These are phyloP conservation scores for Sceloporus tristichus DNA, from an alignment of 2,113 vertebrate species.

Conservation along the genomic window DNA sequence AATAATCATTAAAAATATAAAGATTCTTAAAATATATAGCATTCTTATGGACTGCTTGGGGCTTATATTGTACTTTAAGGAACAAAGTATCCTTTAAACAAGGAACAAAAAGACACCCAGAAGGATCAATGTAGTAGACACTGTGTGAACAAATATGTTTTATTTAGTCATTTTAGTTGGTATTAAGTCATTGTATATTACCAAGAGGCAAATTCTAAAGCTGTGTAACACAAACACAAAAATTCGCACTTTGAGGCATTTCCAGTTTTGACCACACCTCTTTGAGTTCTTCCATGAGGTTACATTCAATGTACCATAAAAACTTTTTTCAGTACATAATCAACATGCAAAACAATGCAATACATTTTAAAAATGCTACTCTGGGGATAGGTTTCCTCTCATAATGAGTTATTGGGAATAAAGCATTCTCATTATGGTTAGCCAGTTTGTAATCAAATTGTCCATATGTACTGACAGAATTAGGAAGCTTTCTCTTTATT, in stretches of 20 bases:
- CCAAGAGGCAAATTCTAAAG: neutral
- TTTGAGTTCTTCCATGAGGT: neutral
- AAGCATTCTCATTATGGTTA: slow-evolving; percentile 9
- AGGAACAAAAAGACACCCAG: slow-evolving; percentile 14
- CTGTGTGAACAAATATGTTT: neutral
- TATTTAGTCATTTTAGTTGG: neutral
- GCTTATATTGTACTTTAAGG: neutral
- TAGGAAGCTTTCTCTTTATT: neutral
- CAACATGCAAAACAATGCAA: neutral
- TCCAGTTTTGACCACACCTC: neutral
- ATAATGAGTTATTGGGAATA: neutral
- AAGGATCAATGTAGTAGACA: slow-evolving; percentile 4
- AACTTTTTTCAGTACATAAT: neutral
- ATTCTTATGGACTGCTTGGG: neutral
- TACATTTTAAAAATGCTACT: neutral
- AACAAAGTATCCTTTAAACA: slow-evolving; percentile 5
- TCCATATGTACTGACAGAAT: slow-evolving; percentile 11
- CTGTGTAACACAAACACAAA: neutral
- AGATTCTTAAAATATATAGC: neutral
- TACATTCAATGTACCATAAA: neutral
- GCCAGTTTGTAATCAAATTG: slow-evolving; percentile 2
- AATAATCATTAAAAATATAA: too few species aligned
- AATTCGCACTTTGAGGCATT: neutral
- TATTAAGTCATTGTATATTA: slow-evolving; percentile 14
- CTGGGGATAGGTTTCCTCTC: neutral